phyloP scores from a whole-genome alignment of 1,140 invertebrate genomes.

The Platorchestia sp. region DNA sequence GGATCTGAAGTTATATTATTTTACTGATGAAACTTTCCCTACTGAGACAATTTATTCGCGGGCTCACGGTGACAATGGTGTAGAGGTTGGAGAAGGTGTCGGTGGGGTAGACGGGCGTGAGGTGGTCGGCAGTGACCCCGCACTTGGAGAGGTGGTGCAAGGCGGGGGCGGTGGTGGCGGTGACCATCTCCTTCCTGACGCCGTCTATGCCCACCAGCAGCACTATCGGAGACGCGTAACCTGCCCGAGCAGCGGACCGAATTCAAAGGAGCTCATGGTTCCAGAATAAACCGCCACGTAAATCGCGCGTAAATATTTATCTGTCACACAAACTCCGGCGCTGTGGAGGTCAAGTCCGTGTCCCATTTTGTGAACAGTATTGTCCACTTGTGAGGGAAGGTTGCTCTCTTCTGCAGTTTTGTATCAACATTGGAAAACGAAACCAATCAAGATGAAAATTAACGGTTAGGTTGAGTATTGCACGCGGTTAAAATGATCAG shows the following conservation, averaged over 20 bases:
- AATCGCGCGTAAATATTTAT: background rate
- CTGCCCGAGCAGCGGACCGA: background rate
- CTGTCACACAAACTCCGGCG: background rate
- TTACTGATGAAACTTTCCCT: background rate
- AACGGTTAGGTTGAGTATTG: background rate
- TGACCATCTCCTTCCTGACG: conserved; percentile 57
- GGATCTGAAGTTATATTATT: no score
- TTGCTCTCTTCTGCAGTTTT: background rate
- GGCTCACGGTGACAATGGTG: conserved; percentile 72
- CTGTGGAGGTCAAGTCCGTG: background rate
- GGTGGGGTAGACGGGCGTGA: conserved; percentile 72
- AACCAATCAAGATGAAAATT: background rate
- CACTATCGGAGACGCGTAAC: conserved; percentile 18
- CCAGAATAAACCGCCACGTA: no score
- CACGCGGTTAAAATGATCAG: no score
- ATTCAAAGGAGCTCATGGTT: background rate
- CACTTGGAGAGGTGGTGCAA: conserved; percentile 71
- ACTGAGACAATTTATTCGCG: background rate
- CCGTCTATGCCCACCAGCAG: conserved; percentile 62
- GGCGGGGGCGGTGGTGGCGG: conserved; percentile 68
- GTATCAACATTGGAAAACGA: background rate
- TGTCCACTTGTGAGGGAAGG: background rate
- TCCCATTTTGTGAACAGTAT: background rate
- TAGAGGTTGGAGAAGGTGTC: conserved; percentile 76
- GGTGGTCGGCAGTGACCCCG: conserved; percentile 72